A percentile compares a stretch with the other conserved stretches of the same genome.
These are phyloP conservation scores for Benthosema pterotum DNA, from an alignment of 2,797 vertebrate species.

Conservation along the genomic window DNA sequence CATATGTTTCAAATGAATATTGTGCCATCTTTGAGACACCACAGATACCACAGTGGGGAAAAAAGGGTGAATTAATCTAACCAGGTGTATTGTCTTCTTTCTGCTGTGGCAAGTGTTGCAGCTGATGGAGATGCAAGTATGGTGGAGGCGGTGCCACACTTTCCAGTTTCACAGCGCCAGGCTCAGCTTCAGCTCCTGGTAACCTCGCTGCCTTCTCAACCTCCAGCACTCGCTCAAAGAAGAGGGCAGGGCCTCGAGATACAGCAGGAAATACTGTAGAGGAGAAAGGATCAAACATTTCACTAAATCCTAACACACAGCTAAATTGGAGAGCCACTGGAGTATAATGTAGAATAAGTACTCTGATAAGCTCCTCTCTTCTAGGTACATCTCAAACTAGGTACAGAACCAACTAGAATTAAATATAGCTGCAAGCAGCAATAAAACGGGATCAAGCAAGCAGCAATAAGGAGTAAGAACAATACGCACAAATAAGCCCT, in stretches of 20 bases:
- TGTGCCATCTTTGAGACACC: neutral
- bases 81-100: conserved; percentile 58
- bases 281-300: neutral
- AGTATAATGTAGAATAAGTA: too few relatives aligned
- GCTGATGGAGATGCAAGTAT: conserved; percentile 29
- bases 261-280: conserved; percentile 34
- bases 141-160: conserved; percentile 40
- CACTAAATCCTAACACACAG: neutral
- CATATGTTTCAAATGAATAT: neutral
- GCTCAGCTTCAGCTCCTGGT: conserved; percentile 28
- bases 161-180: conserved; percentile 41
- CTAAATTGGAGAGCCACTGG: too few relatives aligned
- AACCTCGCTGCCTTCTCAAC: conserved; percentile 40
- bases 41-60: neutral
- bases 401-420: too few relatives aligned
- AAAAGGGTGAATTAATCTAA: conserved; percentile 25
- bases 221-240: conserved; percentile 50
- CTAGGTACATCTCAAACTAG: too few relatives aligned
- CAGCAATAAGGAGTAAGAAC: too few relatives aligned
- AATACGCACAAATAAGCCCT: too few relatives aligned
- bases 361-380: too few relatives aligned
- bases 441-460: too few relatives aligned
- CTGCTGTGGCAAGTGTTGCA: conserved; percentile 10
- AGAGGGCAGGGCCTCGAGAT: conserved; percentile 52
- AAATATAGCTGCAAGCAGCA: too few relatives aligned